A percentile compares a stretch with the other conserved stretches of the same genome.
Evolutionary conservation across 2,888 invertebrate genomes (phyloP).

Genomic region (Urechis unicinctus): DNA sequence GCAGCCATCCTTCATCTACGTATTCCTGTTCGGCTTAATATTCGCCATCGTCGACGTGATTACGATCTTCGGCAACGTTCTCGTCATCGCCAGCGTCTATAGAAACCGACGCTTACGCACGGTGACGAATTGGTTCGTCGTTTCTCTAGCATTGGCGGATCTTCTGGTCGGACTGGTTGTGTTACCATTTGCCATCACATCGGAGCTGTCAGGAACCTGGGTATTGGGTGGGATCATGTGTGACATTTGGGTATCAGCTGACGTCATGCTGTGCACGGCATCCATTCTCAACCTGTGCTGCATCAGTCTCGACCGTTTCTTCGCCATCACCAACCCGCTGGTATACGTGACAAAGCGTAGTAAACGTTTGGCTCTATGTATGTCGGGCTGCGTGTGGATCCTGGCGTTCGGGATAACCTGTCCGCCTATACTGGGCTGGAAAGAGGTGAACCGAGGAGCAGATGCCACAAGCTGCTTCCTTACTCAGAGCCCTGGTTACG

Average conservation of each 20-base stretch:
- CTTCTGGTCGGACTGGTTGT: conserved; percentile 25
- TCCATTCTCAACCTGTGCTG: no score
- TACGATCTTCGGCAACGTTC: conserved; percentile 36
- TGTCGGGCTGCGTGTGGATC: conserved; percentile 41
- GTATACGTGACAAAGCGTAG: conserved; percentile 34
- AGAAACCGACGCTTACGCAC: conserved; percentile 24
- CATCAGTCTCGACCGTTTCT: conserved; percentile 42
- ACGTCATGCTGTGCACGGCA: conserved; percentile 43
- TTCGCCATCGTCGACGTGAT: no score
- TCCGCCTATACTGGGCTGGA: conserved; percentile 40
- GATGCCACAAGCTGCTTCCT: conserved; percentile 25
- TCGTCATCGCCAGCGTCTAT: conserved; percentile 24
- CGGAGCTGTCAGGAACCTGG: conserved; percentile 24
- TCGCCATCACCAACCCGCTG: conserved; percentile 42
- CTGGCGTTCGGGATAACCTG: conserved; percentile 32
- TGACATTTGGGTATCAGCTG: conserved; percentile 26
- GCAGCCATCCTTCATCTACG: no score
- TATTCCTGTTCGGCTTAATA: no score
- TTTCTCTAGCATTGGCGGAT: no score
- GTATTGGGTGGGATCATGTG: conserved; percentile 20
- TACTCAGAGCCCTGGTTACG: conserved; percentile 31
- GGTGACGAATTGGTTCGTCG: conserved; percentile 28
- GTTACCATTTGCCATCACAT: conserved; percentile 23
- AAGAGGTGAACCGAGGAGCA: conserved; percentile 21
- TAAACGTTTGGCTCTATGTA: conserved; percentile 26